Base-by-base conservation (phyloP, 2,797 vertebrate species). In the Bothrops alternatus region DNA sequence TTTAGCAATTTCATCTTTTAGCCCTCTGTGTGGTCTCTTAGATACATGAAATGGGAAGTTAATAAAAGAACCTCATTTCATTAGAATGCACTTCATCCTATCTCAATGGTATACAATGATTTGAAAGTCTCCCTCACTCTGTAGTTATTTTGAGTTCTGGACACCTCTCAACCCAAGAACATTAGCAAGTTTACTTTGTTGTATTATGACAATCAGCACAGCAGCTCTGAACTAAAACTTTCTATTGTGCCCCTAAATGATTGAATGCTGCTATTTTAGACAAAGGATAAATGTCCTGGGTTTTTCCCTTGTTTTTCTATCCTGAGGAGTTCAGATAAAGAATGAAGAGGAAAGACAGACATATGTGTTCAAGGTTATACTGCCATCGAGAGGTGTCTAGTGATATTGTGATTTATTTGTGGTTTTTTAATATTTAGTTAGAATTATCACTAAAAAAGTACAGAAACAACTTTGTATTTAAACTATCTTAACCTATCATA, bases 331-430 rank as follows among this genome's bases (percentile, higher is more conserved):
- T 4, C n/a, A 93, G 65, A 89, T 73, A 89, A 91, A 89, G 86
- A 91, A 90, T 23, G 53, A 69, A 73, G 93, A 92, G 86, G 90
- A 26, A 93, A 92, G 93, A 91, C 55, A 94, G 88, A 88, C 85
- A 92, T 56, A 37, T 12, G 28, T 96, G 92, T 95, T 93, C 94
- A 96, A 97, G 95, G 90, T 96, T 97, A 92, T 96, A 95, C 96
- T 97, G 96, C 97, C 96, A 96, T 97, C 95, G 96, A 97, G 96
- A 97, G 96, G 96, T 96, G 90, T 93, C 94, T 94, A 63, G 37
- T 94, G 95, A 96, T 96, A 96, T 87, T 93, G 95, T 95, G 93
- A 65, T 87, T 90, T 86, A 25, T 55, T 61, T 42, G 42, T 61
- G 50, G 13, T n/a, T 57, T 57, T 56, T 82, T 28, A 5, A 2